Evolutionary conservation across 2,113 vertebrate genomes (phyloP).

Genomic region (Nannobrachium achirus): DNA sequence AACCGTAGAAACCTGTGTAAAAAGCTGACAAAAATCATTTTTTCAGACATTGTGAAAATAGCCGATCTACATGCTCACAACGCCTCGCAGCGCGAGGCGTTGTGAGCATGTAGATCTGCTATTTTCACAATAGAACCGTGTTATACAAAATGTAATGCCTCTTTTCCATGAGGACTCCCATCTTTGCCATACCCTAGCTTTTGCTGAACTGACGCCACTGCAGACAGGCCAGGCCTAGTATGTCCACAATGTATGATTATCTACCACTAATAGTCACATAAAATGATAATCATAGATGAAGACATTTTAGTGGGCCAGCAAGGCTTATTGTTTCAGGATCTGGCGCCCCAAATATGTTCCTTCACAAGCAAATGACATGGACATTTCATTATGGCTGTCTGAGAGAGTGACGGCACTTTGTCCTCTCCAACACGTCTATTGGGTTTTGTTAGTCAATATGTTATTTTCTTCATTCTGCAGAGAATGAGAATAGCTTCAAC

Average conservation of each 20-base stretch:
- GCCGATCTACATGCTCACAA: too few species aligned
- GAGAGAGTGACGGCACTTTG: not conserved
- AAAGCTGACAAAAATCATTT: too few species aligned
- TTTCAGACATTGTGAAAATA: too few species aligned
- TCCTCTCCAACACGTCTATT: not conserved
- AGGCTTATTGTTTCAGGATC: conserved; percentile 2
- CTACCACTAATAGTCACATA: conserved; percentile 22
- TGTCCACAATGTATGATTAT: conserved; percentile 13
- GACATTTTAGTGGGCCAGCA: not conserved
- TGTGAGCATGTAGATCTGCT: too few species aligned
- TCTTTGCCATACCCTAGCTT: too few species aligned
- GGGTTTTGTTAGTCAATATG: not conserved
- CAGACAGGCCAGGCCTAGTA: not conserved
- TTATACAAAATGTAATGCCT: too few species aligned
- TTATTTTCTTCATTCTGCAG: not conserved
- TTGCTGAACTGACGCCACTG: too few species aligned
- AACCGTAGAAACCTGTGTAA: too few species aligned
- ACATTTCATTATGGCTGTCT: conserved; percentile 1
- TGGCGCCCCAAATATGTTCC: not conserved
- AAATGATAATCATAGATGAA: conserved; percentile 15
- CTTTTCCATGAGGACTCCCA: too few species aligned
- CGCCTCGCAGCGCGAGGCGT: too few species aligned
- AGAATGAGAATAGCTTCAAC: not conserved
- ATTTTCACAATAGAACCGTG: too few species aligned
- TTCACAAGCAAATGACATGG: conserved; percentile 3